Base-by-base conservation (phyloP, 1,140 invertebrate species). In the Drosophila simulans region DNA sequence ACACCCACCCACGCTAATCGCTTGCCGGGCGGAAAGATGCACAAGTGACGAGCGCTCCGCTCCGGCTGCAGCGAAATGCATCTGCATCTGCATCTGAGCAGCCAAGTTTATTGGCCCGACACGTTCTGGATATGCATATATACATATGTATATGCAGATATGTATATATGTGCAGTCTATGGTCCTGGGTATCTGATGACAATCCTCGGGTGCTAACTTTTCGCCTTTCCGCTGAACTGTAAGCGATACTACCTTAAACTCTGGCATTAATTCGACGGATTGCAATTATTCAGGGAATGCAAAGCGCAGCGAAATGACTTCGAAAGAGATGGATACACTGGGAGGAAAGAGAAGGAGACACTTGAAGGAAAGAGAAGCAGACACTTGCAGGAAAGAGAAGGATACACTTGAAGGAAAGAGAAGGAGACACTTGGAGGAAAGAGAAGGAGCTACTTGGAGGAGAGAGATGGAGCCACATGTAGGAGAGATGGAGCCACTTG, bases 1-100 rank as follows among this genome's bases (percentile, higher is more conserved):
- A 89, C 64, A 89, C 60, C 68, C 84, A 68, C 84, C 84, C 84
- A 88, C 84, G 80, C 84, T 63, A 58, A 78, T 74, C 62, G 54
- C 53, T 45, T 27, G 13, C 46, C 39, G 34, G 22, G 54, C 15
- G 37, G 20, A 52, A 56, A 52, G 58, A 12, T 45, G 1, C 20
- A 12, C 1, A 20, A 20, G 11, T 52, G 31, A 42, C 34, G 49
- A 45, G 20, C 20, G 55, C 27, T 10, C 8, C 5, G 37, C 27
- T 34, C 68, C 27, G 20, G 25, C 35, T 22, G 17, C 25, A 59
- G 54, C 12, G 40, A 13, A 35, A 25, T 59, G 25, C 48, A 34
- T 45, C n/a, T 27, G n/a, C 31, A 13, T 35, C 17, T 59, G 25
- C 48, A 34, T 45, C n/a, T 27, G n/a, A 10, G 17, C 15, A 35